A percentile compares a stretch with the other conserved stretches of the same genome.
These are phyloP conservation scores for Nasonovia ribisnigri DNA, from an alignment of 2,888 invertebrate genomes.

Conservation along the genomic window DNA sequence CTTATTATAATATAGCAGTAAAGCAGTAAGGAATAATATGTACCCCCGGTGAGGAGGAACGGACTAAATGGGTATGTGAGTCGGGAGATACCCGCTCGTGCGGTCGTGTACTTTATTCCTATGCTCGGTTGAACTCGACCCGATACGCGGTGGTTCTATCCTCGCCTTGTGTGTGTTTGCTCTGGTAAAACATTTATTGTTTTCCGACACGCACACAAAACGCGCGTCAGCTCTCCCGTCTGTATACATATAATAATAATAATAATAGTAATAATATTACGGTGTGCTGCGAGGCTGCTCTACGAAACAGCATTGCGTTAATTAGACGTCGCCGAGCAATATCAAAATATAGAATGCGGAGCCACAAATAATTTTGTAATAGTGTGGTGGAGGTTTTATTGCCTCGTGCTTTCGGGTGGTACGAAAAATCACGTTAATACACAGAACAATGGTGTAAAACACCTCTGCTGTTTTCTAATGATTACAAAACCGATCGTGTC, in stretches of 20 bases:
- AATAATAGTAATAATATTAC: not conserved
- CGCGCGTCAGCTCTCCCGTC: not conserved
- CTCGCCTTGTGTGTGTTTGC: slow-evolving; percentile 32
- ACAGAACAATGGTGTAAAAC: not conserved
- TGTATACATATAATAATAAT: not conserved
- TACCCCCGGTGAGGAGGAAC: not conserved
- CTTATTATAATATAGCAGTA: not conserved
- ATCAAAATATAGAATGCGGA: not conserved
- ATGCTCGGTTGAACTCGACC: slow-evolving; percentile 15
- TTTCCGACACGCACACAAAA: slow-evolving; percentile 9
- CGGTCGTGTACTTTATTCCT: too few species aligned
- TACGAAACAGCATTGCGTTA: not conserved
- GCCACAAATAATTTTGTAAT: not conserved
- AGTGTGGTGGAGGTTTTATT: not conserved
- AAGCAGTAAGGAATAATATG: not conserved
- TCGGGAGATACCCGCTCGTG: not conserved
- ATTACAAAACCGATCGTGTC: not conserved
- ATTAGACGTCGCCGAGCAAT: not conserved
- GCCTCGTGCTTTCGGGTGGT: not conserved
- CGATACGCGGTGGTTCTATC: not conserved
- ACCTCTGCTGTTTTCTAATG: not conserved
- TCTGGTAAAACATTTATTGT: slow-evolving; percentile 43
- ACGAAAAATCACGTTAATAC: not conserved
- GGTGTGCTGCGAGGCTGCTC: not conserved
- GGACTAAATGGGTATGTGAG: not conserved